A percentile compares a stretch with the other conserved stretches of the same genome.
phyloP scores from a whole-genome alignment of 2,888 invertebrate genomes.

The Drosophila flavopinicola region DNA sequence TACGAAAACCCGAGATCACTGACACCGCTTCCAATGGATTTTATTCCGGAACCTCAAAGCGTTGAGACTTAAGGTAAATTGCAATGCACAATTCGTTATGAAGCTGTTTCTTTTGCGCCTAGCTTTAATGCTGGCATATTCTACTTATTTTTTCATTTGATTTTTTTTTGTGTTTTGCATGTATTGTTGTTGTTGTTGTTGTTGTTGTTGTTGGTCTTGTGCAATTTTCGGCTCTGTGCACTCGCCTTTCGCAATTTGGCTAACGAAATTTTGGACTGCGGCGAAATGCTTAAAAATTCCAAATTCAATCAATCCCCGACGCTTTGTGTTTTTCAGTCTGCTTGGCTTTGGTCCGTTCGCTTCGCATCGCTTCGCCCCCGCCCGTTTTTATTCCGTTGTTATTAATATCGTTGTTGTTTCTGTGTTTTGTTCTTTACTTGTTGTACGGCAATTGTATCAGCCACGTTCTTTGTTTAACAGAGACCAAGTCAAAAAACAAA shows the following conservation, averaged over 20 bases:
- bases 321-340: constrained; percentile 57
- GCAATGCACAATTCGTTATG: no score
- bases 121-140: no score
- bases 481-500: constrained; percentile 58
- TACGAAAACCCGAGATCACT: no score
- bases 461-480: constrained; percentile 58
- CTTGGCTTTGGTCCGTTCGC: constrained; percentile 11
- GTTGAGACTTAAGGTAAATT: no score
- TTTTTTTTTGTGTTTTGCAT: constrained; percentile 11
- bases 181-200: constrained; percentile 11
- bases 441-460: constrained; percentile 67
- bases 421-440: constrained; percentile 47
- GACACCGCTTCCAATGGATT: no score
- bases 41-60: no score
- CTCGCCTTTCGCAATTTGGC: constrained; percentile 53
- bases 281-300: constrained; percentile 77
- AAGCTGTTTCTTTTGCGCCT: no score
- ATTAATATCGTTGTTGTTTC: constrained; percentile 40
- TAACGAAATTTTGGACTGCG: constrained; percentile 69
- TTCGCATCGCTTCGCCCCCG: not conserved
- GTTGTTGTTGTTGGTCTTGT: constrained; percentile 26
- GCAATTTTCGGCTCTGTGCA: constrained; percentile 53
- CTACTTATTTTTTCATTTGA: constrained; percentile 1
- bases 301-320: constrained; percentile 72
- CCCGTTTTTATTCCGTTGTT: constrained; percentile 38